Conservation (phyloP, 1,140 invertebrate species). For the Bombus balteatus region DNA sequence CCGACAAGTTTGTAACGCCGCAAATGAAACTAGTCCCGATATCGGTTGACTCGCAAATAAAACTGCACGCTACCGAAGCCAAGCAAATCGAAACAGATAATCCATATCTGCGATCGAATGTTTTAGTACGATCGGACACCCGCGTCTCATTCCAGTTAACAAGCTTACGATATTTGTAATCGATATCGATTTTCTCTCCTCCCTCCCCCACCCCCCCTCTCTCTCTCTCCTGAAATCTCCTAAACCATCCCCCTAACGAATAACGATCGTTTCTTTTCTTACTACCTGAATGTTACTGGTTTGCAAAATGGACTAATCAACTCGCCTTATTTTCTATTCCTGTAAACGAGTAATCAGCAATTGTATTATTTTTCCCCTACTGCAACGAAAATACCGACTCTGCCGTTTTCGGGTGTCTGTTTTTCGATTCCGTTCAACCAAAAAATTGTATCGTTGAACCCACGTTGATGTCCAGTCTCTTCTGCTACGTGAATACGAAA, state of each 20-base stretch:
- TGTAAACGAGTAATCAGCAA: background rate
- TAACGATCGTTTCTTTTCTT: too few species aligned
- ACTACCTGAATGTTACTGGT: too few species aligned
- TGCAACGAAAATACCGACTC: background rate
- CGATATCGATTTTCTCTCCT: background rate
- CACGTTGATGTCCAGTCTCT: background rate
- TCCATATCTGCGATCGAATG: slow-evolving; percentile 33
- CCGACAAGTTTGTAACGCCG: background rate
- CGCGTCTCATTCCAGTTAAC: background rate
- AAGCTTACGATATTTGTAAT: background rate
- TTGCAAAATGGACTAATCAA: too few species aligned
- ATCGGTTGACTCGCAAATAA: background rate
- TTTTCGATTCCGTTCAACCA: background rate
- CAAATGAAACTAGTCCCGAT: background rate
- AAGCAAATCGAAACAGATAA: slow-evolving; percentile 24
- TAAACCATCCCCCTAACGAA: background rate
- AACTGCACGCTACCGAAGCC: background rate
- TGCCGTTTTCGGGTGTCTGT: background rate
- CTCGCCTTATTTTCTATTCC: too few species aligned
- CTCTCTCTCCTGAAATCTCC: too few species aligned
- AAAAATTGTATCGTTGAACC: background rate
- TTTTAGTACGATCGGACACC: slow-evolving; percentile 4
- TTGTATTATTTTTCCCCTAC: slow-evolving; percentile 11
- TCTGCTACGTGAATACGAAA: slow-evolving; percentile 39
- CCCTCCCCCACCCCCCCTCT: fast-evolving